Percentiles rank a stretch among this genome's conserved stretches.
Conservation (phyloP, 2,113 vertebrate species). For the Microtus montanus region DNA sequence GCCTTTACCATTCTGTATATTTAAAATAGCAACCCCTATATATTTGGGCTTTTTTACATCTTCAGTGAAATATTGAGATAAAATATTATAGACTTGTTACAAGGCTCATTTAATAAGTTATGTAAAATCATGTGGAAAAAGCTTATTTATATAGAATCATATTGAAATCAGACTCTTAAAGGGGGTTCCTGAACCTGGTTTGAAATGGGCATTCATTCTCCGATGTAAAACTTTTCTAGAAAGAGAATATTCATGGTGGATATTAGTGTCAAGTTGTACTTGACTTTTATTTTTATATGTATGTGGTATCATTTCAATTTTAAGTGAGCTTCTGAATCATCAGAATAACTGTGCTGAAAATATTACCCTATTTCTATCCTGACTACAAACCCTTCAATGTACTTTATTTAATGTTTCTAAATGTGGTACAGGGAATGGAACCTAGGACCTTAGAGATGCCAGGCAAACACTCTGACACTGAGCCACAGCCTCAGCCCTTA, state of each 20-base stretch:
- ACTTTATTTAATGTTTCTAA: neutral
- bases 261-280: conserved; percentile 24
- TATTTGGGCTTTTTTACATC: conserved; percentile 7
- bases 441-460: neutral
- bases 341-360: conserved; percentile 1
- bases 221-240: conserved; percentile 5
- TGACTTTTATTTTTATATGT: conserved; percentile 11
- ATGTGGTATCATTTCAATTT: conserved; percentile 47
- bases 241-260: neutral
- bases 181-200: conserved; percentile 1
- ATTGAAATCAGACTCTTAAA: neutral
- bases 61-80: conserved; percentile 26
- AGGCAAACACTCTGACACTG: neutral
- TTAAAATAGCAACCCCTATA: neutral
- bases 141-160: neutral
- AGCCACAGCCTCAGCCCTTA: neutral
- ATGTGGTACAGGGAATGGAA: neutral
- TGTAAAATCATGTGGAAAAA: neutral
- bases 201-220: conserved; percentile 48
- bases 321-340: conserved; percentile 23
- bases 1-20: neutral
- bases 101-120: conserved; percentile 53
- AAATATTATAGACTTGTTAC: conserved; percentile 1
- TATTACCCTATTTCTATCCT: conserved; percentile 3
- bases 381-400: neutral